A percentile compares a stretch with the other conserved stretches of the same genome.
phyloP scores from a whole-genome alignment of 1,140 invertebrate genomes.

The Lepidurus packardi region DNA sequence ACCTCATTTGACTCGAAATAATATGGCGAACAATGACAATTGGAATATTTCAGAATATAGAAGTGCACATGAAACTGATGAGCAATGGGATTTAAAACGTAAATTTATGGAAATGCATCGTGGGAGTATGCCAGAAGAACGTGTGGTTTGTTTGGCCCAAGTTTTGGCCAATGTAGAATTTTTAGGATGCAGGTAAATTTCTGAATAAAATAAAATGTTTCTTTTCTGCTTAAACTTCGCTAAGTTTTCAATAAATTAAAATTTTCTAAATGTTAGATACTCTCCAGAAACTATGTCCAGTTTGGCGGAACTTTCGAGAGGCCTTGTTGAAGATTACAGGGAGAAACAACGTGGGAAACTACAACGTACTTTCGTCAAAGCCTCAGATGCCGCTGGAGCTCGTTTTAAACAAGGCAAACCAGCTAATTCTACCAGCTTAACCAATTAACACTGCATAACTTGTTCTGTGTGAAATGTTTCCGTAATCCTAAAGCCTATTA shows the following conservation, averaged over 20 bases:
- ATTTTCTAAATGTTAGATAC: slow-evolving; percentile 57
- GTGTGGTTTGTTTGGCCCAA: slow-evolving; percentile 71
- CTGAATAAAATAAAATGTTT: slow-evolving; percentile 25
- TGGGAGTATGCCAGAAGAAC: slow-evolving; percentile 62
- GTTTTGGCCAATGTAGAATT: slow-evolving; percentile 77
- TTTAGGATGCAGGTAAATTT: slow-evolving; percentile 65
- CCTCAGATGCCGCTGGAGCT: slow-evolving; percentile 67
- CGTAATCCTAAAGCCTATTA: not conserved
- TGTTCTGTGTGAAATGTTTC: not conserved
- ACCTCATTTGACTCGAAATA: not conserved
- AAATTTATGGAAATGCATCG: slow-evolving; percentile 68
- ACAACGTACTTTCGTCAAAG: slow-evolving; percentile 68
- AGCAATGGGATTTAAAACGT: slow-evolving; percentile 71
- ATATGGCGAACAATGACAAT: not conserved
- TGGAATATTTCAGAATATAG: slow-evolving; percentile 37
- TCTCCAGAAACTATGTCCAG: slow-evolving; percentile 69
- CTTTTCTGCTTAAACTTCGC: slow-evolving; percentile 6
- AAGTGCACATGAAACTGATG: slow-evolving; percentile 61
- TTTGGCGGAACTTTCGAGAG: slow-evolving; percentile 64
- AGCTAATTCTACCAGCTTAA: not conserved
- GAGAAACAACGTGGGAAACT: slow-evolving; percentile 60
- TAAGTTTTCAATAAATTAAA: slow-evolving; percentile 33
- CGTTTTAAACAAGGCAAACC: slow-evolving; percentile 52
- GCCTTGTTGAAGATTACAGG: slow-evolving; percentile 60
- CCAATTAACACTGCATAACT: not conserved